Base-by-base conservation (phyloP, 92 coral and sea anemone genomes). In the Epizoanthus fatuus region DNA sequence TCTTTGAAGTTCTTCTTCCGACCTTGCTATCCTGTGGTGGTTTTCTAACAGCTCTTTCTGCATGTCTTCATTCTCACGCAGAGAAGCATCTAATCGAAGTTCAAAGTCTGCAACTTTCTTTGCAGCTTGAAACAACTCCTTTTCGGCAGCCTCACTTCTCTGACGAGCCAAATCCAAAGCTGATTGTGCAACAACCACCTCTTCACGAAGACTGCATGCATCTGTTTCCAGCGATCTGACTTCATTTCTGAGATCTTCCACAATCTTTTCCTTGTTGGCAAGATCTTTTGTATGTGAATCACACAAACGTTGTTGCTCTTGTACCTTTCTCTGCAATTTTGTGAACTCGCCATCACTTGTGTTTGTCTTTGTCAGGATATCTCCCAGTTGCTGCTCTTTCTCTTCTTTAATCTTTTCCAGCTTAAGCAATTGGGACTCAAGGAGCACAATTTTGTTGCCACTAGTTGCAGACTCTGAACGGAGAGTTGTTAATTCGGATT, bases 361-460 rank as follows among this genome's bases (percentile, higher is more conserved):
- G 53, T 65, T 84, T 12, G 91, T 84, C 72, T 89, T 87, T 44
- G 84, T 52, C 17, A 89, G 71, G 55, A 86, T 74, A 15, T 82
- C 85, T 47, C 88, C 67, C 15, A 89, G 74, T 14, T 85, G 91
- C 42, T 74, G 86, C 47, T 95, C 98, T 14, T 91, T 74, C 14
- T 81, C 65, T 16, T 72, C 77, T 63, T 93, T 97, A 9, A 89
- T 92, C 69, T 88, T 94, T 58, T 91, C 95, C 39, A 89, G 76
- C 69, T 91, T 93, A 42, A 90, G 93, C 12, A 95, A 68, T 52
- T 91, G 95, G 44, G 91, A 83, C 88, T 93, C 94, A 12, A 97
- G 81, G 69, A 73, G 59, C 44, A 79, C 88, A 54, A 93, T 80
- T 80, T 86, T 96, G 80, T 71, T 91, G 57, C 79, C 89, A 72